Evolutionary conservation across 2,888 invertebrate genomes (phyloP), one percentile per base, ranked within the genome.

Genomic region (Luperina nickerlii): DNA sequence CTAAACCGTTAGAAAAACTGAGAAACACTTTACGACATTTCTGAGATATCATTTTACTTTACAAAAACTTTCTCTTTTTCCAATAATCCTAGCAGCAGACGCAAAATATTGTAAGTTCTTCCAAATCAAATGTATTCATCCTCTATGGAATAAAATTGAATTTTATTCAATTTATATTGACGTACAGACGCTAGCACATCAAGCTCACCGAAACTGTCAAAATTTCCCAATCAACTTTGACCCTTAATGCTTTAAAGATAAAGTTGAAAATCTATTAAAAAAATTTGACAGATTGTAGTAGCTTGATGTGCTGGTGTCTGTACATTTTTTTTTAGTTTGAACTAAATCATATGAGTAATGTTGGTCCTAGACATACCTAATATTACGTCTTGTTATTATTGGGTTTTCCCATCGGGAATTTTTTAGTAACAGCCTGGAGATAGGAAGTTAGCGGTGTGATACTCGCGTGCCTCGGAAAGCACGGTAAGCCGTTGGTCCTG

Each of bases 51-150:
- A 32, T 45, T 71, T 83, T 42, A 73, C 45, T 57, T 60, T 3
- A 27, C 3, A 51, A 74, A 60, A 79, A 62, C 42, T 77, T 54
- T 67, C 0, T 60, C 38, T 48, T 60, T 27, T 69, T 20, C 13
- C n/a, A 67, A 63, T 79, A 79, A 66, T 63, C 45, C 48, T 20
- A 57, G 62, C 32, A 73, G 45, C 62, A 83, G 83, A 83, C 60
- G 74, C 32, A 82, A n/a, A 32, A 73, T 48, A 75, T 74, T 67
- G 38, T 63, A 76, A 74, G 57, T 68, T 66, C 6, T 79, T 24
- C 15, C 15, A 71, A 74, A 65, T 45, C 15, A 45, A 48, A 74
- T 60, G 13, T 65, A 38, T 67, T 78, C 60, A 60, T n/a, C 1
- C 72, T 78, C 71, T 11, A 9, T 8, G 32, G 60, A 78, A 78